Conservation (phyloP, 2,888 invertebrate species). For the Epistrophe eligans region DNA sequence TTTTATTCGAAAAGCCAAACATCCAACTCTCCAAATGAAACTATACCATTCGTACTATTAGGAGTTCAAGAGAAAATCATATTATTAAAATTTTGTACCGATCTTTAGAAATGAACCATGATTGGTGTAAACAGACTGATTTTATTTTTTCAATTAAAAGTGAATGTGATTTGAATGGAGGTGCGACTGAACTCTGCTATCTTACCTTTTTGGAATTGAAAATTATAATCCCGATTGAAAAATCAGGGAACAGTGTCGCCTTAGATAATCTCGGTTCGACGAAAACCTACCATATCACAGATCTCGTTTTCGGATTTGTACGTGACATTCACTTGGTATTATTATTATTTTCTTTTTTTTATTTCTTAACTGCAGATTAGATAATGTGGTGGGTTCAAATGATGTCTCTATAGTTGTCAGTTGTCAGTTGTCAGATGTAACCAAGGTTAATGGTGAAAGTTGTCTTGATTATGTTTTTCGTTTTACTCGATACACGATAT, state of each 20-base stretch:
- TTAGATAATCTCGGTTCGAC: conserved; percentile 36
- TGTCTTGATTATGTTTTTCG: conserved; percentile 54
- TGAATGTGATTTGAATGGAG: conserved; percentile 30
- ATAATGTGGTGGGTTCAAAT: conserved; percentile 38
- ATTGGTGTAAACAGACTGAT: conserved; percentile 39
- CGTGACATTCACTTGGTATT: conserved; percentile 38
- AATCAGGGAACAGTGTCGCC: background rate
- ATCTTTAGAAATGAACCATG: conserved; percentile 52
- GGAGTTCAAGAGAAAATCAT: conserved; percentile 55
- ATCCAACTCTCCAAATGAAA: too few relatives aligned
- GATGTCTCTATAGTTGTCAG: conserved; percentile 20
- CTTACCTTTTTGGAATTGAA: conserved; percentile 21
- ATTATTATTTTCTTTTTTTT: background rate
- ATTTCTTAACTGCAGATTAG: conserved; percentile 17
- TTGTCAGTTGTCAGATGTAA: conserved; percentile 34
- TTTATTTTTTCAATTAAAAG: conserved; percentile 45
- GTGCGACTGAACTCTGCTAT: conserved; percentile 30
- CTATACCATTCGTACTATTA: background rate
- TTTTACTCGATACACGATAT: background rate
- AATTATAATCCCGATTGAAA: conserved; percentile 36
- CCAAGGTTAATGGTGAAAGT: conserved; percentile 59
- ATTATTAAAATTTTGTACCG: conserved; percentile 49
- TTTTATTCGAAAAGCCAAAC: too few relatives aligned
- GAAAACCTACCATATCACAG: conserved; percentile 14
- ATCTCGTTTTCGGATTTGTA: conserved; percentile 6